Conservation (phyloP, 2,113 vertebrate species). For the Corythaixoides concolor region DNA sequence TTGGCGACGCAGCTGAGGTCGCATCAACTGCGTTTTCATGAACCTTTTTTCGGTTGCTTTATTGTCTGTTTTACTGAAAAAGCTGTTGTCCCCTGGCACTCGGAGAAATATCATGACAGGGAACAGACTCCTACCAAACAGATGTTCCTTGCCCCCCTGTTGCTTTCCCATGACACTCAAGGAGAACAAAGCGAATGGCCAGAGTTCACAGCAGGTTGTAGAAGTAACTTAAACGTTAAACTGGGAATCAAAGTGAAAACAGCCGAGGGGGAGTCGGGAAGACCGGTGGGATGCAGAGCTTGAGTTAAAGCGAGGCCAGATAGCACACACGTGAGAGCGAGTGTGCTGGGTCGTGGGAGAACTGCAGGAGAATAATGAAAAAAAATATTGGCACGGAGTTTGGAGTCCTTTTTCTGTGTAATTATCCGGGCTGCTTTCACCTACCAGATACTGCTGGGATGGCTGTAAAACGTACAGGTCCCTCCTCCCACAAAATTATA, state of each 20-base stretch:
- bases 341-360: not conserved
- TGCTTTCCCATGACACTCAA: not conserved
- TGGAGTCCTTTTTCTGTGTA: not conserved
- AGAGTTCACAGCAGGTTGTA: not conserved
- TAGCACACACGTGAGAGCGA: rapidly evolving
- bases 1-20: not conserved
- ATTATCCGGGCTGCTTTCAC: not conserved
- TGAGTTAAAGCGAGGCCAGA: not conserved
- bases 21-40: not conserved
- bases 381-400: not conserved
- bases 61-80: not conserved
- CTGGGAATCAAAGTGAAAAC: not conserved
- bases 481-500: not conserved
- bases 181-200: not conserved
- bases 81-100: not conserved
- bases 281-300: not conserved
- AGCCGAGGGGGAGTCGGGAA: not conserved
- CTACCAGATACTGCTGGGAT: not conserved
- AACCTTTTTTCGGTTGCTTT: not conserved
- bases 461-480: not conserved
- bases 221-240: not conserved
- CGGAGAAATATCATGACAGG: not conserved
- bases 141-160: not conserved
- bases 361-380: not conserved
- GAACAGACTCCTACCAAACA: not conserved